Base-by-base conservation (phyloP, 2,888 invertebrate species). In the Ochropacha duplaris region DNA sequence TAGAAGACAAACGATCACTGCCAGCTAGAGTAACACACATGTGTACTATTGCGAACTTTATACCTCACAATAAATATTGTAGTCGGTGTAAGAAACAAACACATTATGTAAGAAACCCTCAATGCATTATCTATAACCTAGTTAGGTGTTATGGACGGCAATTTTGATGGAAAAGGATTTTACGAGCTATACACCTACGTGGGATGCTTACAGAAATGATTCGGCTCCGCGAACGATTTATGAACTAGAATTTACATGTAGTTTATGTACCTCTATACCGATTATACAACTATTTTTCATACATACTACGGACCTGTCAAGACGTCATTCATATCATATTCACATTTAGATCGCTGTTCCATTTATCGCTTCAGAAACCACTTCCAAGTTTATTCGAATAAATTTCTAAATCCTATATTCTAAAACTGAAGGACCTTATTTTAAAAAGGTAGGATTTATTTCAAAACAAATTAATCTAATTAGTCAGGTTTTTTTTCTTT, bases 141-240 rank as follows among this genome's bases (percentile, higher is more conserved):
- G 77, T 79, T 72, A 72, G 66, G 71, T 76, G 74, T 72, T 78
- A 78, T 71, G 78, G 76, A 78, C 74, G 78, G 80, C 69, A 70
- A 68, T 80, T 76, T 76, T 71, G 73, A 68, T 78, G 69, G 68
- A 74, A 78, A 79, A 74, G 74, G 78, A 78, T 81, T 81, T 80
- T 79, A 81, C 79, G 81, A 81, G 72, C 74, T 65, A 70, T 57
- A 65, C n/a, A n/a, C 62, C 69, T 74, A 80, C 80, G 81, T 79
- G 80, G 74, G 74, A 59, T 54, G 80, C 74, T 68, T 80, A 72
- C 74, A 66, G 63, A 66, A 67, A 69, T 70, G 69, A 70, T 74
- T 72, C 74, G 70, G 74, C 71, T 52, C 11, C 52, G 9, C 16
- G 31, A 12, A 19, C 12, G 11, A 52, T 52, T 16, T 44, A 44